Evolutionary conservation across 2,113 vertebrate species (phyloP), one percentile per base, ranked within the genome.

Genomic region (Aix galericulata): DNA sequence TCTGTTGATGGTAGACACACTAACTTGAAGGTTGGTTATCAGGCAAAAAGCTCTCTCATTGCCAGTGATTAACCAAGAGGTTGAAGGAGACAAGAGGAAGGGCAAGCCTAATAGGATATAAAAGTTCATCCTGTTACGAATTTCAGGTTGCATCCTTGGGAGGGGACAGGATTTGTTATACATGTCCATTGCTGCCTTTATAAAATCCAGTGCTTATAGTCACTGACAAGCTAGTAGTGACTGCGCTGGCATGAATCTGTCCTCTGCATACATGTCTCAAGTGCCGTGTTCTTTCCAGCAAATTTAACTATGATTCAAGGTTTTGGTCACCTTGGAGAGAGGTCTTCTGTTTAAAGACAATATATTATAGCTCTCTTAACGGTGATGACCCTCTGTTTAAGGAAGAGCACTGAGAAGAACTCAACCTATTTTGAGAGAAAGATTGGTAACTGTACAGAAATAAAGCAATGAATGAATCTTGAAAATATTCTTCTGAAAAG

Each of bases 91-190:
- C 88, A 86, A 89, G 66, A 86, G 52, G 34, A 81, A 40, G 26
- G 44, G 23, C 64, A 90, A 82, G 18, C 83, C 82, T 84, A 90
- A 96, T 25, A 95, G 72, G 79, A 91, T 68, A 67, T 82, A 69
- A 84, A 79, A 68, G 42, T 81, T 81, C 48, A 86, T 44, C 73
- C 62, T 79, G 80, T 75, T 86, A 68, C 83, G 73, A 93, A 90
- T 83, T 90, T 90, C 46, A 93, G 64, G 53, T 74, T 83, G 32
- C 58, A 84, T 84, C 58, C 44, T 86, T 78, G 31, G 44, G 48
- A 34, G 50, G 32, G 60, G 18, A 86, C 48, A 64, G 64, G 62
- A 86, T 78, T 92, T 86, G 90, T 81, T 60, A 86, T 31, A 78
- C 38, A 42, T 17, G 22, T 63, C 32, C 53, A 56, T 12, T 29